Evolutionary conservation across 2,888 invertebrate genomes (phyloP).

Genomic region (Drosophila melanosoma): DNA sequence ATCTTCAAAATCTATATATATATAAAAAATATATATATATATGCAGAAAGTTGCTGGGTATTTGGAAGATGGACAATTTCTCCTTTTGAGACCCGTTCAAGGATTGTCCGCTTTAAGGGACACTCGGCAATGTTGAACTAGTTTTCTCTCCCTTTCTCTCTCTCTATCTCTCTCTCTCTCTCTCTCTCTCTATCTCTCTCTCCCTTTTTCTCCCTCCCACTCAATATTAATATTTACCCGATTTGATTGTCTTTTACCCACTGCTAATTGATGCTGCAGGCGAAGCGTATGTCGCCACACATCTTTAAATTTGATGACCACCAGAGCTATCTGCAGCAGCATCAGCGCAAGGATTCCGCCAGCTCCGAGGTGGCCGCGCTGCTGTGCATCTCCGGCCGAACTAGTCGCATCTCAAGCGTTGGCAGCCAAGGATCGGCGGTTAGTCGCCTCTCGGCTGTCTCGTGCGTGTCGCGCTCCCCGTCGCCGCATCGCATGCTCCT

Average conservation of each 20-base stretch:
- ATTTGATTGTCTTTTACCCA: background rate
- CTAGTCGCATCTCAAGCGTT: constrained; percentile 92
- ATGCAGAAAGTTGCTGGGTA: background rate
- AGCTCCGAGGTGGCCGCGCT: constrained; percentile 91
- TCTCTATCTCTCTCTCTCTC: background rate
- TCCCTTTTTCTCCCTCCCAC: background rate
- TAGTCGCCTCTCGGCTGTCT: constrained; percentile 87
- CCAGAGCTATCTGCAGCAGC: constrained; percentile 86
- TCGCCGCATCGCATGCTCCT: constrained; percentile 96
- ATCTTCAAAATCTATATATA: background rate
- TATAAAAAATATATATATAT: background rate
- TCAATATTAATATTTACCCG: background rate
- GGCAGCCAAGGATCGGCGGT: constrained; percentile 91
- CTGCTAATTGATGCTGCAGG: constrained; percentile 42
- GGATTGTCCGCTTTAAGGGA: constrained; percentile 29
- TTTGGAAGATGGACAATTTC: background rate
- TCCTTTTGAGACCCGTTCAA: background rate
- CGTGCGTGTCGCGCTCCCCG: constrained; percentile 89
- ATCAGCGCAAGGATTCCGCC: constrained; percentile 90
- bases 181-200: background rate
- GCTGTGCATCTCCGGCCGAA: constrained; percentile 91
- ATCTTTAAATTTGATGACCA: constrained; percentile 85
- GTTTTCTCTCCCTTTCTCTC: background rate
- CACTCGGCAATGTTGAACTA: constrained; percentile 22
- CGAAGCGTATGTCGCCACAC: constrained; percentile 84